Conservation (phyloP, 2,888 invertebrate species). For the Patella ulyssiponensis region DNA sequence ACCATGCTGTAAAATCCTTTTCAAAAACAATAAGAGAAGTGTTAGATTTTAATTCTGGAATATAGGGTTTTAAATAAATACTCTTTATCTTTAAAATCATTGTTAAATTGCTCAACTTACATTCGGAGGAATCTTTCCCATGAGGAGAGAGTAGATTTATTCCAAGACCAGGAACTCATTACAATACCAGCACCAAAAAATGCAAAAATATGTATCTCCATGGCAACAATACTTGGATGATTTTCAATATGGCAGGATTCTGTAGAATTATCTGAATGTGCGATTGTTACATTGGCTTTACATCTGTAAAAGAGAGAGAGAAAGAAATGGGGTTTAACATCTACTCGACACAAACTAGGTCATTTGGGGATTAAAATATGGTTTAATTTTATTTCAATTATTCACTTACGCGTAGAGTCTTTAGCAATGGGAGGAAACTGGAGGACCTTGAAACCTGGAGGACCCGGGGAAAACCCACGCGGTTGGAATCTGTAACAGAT, state of each 20-base stretch:
- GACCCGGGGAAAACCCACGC: no score
- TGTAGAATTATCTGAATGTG: constrained; percentile 40
- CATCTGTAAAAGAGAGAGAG: constrained; percentile 44
- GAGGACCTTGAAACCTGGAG: no score
- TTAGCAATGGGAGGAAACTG: no score
- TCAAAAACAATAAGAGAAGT: no score
- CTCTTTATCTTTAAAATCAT: neutral
- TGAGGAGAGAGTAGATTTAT: constrained; percentile 84
- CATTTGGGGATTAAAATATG: neutral
- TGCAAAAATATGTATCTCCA: constrained; percentile 86
- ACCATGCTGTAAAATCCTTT: no score
- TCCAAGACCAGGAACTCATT: constrained; percentile 97
- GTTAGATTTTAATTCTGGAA: no score
- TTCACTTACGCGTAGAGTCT: no score
- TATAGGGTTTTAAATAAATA: neutral
- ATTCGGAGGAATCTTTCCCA: constrained; percentile 89
- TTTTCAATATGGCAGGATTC: constrained; percentile 78
- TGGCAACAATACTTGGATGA: constrained; percentile 86
- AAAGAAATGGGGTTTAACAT: neutral
- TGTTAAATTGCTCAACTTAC: constrained; percentile 73
- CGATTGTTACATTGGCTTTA: constrained; percentile 54
- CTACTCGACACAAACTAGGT: neutral
- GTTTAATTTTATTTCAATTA: no score
- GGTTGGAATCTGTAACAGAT: constrained; percentile 37
- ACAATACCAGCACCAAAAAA: constrained; percentile 88